phyloP scores from a whole-genome alignment of 1,140 invertebrate species.

The Pseudomyrmex sp. region DNA sequence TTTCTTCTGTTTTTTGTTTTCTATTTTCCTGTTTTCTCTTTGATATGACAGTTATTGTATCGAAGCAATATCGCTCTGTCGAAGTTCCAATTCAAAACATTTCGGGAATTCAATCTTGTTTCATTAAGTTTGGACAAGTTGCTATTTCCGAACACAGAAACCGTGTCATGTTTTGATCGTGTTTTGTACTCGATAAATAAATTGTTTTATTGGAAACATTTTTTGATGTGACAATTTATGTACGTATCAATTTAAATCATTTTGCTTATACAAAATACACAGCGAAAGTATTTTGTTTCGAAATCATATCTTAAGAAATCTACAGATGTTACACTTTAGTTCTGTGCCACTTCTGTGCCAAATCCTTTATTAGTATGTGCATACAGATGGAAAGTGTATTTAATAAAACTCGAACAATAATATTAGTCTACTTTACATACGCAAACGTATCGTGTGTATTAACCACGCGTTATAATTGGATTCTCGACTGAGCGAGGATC shows the following conservation, averaged over 20 bases:
- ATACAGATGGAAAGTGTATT: not conserved
- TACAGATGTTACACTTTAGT: conserved; percentile 44
- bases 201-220: conserved; percentile 62
- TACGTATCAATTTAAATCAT: conserved; percentile 59
- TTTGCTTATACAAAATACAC: conserved; percentile 12
- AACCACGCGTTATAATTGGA: not conserved
- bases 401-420: conserved; percentile 2
- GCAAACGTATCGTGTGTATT: not conserved
- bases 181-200: conserved; percentile 67
- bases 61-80: not conserved
- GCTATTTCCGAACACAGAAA: conserved; percentile 8
- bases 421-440: not conserved
- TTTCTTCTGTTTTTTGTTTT: too few relatives aligned
- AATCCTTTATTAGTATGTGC: too few relatives aligned
- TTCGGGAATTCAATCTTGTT: conserved; percentile 17
- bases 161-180: too few relatives aligned
- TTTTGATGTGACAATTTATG: conserved; percentile 59
- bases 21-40: not conserved
- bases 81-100: not conserved
- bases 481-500: conserved; percentile 1
- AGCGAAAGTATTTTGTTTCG: conserved; percentile 43
- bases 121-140: conserved; percentile 48
- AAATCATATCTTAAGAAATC: conserved; percentile 61
- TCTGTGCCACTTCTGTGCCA: not conserved
- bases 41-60: not conserved